Base-by-base conservation (phyloP, 2,888 invertebrate species). In the Ischnus inquisitorius region DNA sequence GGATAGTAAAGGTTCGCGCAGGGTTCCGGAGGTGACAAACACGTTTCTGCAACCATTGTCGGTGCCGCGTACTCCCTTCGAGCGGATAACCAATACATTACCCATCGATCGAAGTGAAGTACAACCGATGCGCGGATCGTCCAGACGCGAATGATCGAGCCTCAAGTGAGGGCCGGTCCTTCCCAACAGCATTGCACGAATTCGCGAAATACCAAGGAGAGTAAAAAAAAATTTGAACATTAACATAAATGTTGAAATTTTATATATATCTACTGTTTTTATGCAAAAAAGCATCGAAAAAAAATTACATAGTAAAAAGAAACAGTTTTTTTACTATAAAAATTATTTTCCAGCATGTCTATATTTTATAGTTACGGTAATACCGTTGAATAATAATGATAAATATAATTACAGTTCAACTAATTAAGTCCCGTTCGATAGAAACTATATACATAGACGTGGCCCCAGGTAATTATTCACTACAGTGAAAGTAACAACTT, bases 51-150 rank as follows among this genome's bases (percentile, higher is more conserved):
- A 39, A 34, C 8, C 14, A 19, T 22, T 57, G 4, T 22, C 57
- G 57, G 25, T 57, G 5, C 25, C 14, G 57, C 57, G 25, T 12
- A 57, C 57, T 57, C 57, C 14, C 57, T 57, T 57, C 57, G 22
- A 25, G 34, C 34, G 8, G 22, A 57, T 22, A 25, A 57, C 57
- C 25, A 90, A 90, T 90, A 88, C 90, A 90, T 90, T 90, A 90
- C 90, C 87, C 87, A 89, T 89, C 89, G 89, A 90, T 90, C 89
- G 87, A 90, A 90, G 89, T 87, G 87, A 88, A 89, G 57, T 57
- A 57, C 25, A 57, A 57, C 3, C 19, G 51, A 6, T 51, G 16
- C 19, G 8, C 51, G 19, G 34, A 12, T 25, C 14, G 22, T 22
- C 2, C 57, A 57, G 25, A 12, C 57, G 25, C 25, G 25, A 57